Evolutionary conservation across 2,888 invertebrate genomes (phyloP), one percentile per base, ranked within the genome.

Genomic region (Ephialtes manifestator): DNA sequence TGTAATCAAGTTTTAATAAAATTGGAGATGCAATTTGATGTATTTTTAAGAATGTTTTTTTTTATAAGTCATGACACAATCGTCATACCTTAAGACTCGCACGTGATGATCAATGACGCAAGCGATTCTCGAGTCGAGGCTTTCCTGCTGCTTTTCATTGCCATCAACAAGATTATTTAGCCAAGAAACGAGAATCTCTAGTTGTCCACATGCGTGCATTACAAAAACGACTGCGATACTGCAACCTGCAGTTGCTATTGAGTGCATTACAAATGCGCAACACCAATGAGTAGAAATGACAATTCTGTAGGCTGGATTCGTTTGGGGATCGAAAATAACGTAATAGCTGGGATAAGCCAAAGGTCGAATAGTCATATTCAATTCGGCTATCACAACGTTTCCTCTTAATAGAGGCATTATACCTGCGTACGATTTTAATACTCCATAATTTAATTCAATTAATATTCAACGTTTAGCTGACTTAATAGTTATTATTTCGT

Each of bases 171-270:
- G 58, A 43, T 87, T 68, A n/a, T 88, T 70, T n/a, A 91, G 68
- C 85, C 87, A 87, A 13, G 46, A 65, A 11, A 83, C 84, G 11
- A 91, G 46, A 8, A 91, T 86, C 5, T 91, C 68, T 35, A 90
- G 60, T 28, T 90, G 91, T 0, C 91, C 89, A 63, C 89, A 90
- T 5, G 89, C 89, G 20, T 92, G 91, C 70, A 88, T 86, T 0
- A 88, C 90, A 10, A 91, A 86, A 0, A 86, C 79, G 1, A 88
- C 87, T 0, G 88, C 87, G 4, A 91, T 24, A n/a, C 88, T 88
- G 72, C 88, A 91, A 2, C 87, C 74, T 0, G 84, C 88, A 0
- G 83, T 67, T 0, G 89, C 80, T 5, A 89, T 86, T 0, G 87
- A 82, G n/a, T 89, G 87, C 3, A 87, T 68, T 4, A 90, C 11